Percentiles rank a stretch among this genome's conserved stretches.
Conservation (phyloP, 30 jellyfish, hydroid and myxozoan species). For the Rhopilema esculentum region DNA sequence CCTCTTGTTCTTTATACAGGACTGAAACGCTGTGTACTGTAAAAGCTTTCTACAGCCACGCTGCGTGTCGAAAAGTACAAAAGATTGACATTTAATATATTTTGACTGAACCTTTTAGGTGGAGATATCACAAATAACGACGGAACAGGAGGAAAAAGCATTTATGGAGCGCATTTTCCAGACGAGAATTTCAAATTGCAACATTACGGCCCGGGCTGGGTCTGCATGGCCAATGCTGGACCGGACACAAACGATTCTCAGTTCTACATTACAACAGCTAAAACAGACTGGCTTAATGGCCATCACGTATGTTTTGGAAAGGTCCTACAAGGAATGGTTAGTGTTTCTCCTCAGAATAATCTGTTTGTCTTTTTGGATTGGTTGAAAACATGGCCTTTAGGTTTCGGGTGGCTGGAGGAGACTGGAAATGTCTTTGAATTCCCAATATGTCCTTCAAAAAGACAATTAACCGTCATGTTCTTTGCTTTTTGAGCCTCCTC, state of each 20-base stretch:
- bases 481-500: no score
- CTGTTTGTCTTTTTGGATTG: no score
- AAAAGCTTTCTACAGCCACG: no score
- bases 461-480: no score
- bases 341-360: no score
- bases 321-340: conserved; percentile 91
- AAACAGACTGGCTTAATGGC: conserved; percentile 86
- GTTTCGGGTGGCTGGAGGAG: no score
- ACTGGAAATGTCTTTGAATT: no score
- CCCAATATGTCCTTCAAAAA: no score
- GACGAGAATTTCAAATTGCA: conserved; percentile 81
- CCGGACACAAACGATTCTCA: conserved; percentile 93
- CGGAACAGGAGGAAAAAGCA: conserved; percentile 93
- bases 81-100: background rate
- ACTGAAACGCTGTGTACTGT: no score
- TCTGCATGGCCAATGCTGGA: conserved; percentile 98
- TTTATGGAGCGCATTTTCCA: conserved; percentile 82
- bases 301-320: conserved; percentile 94
- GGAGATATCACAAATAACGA: conserved; percentile 85
- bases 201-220: conserved; percentile 95
- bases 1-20: no score
- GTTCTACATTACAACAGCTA: conserved; percentile 87
- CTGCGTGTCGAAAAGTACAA: no score
- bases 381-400: no score
- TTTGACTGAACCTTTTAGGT: conserved; percentile 43